phyloP scores from a whole-genome alignment of 2,797 vertebrate genomes.

The Loriculus beryllinus region DNA sequence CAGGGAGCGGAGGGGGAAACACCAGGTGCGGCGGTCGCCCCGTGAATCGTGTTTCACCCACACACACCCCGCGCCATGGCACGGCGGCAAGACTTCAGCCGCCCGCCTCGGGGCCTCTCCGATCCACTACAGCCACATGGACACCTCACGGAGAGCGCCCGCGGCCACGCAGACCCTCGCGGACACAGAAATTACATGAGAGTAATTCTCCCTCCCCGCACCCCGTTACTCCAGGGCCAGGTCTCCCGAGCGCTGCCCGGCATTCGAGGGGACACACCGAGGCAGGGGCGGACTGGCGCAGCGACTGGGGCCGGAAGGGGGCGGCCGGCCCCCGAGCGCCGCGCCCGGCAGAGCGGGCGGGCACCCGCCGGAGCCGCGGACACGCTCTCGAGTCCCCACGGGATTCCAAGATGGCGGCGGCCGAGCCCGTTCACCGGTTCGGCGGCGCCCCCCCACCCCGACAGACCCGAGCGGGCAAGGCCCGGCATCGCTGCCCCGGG shows the following conservation, averaged over 20 bases:
- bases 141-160: background rate
- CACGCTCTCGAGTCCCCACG: conserved; percentile 9
- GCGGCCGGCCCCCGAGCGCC: background rate
- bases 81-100: background rate
- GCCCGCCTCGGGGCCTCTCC: background rate
- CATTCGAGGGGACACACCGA: background rate
- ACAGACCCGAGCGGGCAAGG: background rate
- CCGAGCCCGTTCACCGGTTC: background rate
- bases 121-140: background rate
- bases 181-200: background rate
- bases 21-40: background rate
- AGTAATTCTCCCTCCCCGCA: too few species aligned
- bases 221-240: background rate
- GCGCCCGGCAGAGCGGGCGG: too few species aligned
- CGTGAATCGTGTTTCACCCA: too few species aligned
- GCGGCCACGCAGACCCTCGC: background rate
- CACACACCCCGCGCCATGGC: background rate
- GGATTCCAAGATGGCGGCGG: conserved; percentile 72
- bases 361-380: background rate
- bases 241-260: background rate
- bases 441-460: background rate
- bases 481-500: background rate
- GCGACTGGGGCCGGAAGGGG: background rate
- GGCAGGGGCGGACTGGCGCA: background rate
- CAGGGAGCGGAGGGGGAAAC: too few species aligned